Evolutionary conservation across 1,140 invertebrate species (phyloP).

Genomic region (Lanistes nyassanus): DNA sequence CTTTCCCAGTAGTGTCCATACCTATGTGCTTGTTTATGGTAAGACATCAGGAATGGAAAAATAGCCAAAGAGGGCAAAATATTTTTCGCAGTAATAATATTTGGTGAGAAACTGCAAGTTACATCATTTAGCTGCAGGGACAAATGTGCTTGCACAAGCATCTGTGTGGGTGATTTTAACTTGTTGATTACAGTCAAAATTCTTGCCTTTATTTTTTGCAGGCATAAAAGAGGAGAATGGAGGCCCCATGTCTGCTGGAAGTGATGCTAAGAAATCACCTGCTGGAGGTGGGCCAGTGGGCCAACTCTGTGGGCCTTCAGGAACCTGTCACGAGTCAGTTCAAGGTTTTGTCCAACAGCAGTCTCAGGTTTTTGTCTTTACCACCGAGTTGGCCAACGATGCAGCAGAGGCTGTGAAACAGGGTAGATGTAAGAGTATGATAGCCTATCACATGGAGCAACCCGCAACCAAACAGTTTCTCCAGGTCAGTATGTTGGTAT

Average conservation of each 20-base stretch:
- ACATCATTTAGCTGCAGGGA: background rate
- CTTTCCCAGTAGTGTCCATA: background rate
- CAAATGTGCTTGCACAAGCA: background rate
- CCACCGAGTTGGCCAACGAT: slow-evolving; percentile 91
- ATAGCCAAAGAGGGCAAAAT: background rate
- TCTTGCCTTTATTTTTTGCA: background rate
- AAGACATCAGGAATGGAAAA: background rate
- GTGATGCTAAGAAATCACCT: slow-evolving; percentile 30
- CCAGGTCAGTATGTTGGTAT: too few relatives aligned
- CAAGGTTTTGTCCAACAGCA: slow-evolving; percentile 81
- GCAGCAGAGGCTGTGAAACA: slow-evolving; percentile 90
- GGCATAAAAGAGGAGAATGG: slow-evolving; percentile 28
- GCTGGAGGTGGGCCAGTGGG: slow-evolving; percentile 20
- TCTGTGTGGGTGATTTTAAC: background rate
- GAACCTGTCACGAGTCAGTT: slow-evolving; percentile 27
- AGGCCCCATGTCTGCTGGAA: slow-evolving; percentile 31
- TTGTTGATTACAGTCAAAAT: background rate
- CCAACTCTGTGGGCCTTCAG: slow-evolving; percentile 21
- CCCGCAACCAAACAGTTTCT: slow-evolving; percentile 81
- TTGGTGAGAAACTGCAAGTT: background rate
- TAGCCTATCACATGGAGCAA: slow-evolving; percentile 94
- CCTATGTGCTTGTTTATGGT: background rate
- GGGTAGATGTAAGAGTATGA: slow-evolving; percentile 90
- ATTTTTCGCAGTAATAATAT: background rate
- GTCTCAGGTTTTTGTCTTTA: slow-evolving; percentile 98